phyloP scores from a whole-genome alignment of 1,140 invertebrate species.

The Pseudomyrmex pallidus region DNA sequence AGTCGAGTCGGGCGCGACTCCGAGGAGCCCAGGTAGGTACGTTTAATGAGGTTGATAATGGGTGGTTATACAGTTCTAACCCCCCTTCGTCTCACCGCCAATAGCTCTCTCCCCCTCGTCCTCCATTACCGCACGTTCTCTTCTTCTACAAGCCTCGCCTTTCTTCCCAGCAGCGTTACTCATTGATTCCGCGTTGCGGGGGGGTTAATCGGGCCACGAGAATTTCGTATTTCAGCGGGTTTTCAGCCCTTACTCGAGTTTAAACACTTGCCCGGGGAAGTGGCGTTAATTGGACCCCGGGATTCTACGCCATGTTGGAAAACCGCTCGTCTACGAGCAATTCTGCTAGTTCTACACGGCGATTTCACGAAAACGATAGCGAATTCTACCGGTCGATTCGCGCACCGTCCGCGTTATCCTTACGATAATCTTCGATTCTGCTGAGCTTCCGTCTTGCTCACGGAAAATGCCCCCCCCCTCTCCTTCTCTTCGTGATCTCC shows the following conservation, averaged over 20 bases:
- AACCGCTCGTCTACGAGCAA: neutral
- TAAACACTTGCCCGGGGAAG: conserved; percentile 68
- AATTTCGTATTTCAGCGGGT: conserved; percentile 71
- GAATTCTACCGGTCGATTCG: conserved; percentile 20
- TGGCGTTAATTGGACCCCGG: conserved; percentile 67
- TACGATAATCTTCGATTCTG: conserved; percentile 30
- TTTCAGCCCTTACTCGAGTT: conserved; percentile 62
- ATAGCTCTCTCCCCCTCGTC: conserved; percentile 30
- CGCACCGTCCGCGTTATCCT: conserved; percentile 5
- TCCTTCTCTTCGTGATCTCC: neutral
- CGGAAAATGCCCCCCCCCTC: neutral
- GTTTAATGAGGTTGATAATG: conserved; percentile 78
- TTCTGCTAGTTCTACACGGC: neutral
- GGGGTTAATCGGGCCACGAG: conserved; percentile 68
- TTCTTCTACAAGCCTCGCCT: conserved; percentile 32
- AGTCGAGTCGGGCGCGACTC: conserved; percentile 43
- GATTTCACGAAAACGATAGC: conserved; percentile 11
- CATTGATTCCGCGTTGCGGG: conserved; percentile 72
- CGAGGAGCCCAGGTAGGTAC: conserved; percentile 56
- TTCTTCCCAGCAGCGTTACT: conserved; percentile 43
- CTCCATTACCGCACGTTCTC: too few species aligned
- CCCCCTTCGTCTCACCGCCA: conserved; percentile 21
- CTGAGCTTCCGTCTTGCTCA: conserved; percentile 3
- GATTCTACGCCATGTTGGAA: conserved; percentile 17
- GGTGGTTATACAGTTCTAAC: conserved; percentile 70